Evolutionary conservation across 2,888 invertebrate genomes (phyloP), one percentile per base, ranked within the genome.

Genomic region (Limnephilus rhombicus): DNA sequence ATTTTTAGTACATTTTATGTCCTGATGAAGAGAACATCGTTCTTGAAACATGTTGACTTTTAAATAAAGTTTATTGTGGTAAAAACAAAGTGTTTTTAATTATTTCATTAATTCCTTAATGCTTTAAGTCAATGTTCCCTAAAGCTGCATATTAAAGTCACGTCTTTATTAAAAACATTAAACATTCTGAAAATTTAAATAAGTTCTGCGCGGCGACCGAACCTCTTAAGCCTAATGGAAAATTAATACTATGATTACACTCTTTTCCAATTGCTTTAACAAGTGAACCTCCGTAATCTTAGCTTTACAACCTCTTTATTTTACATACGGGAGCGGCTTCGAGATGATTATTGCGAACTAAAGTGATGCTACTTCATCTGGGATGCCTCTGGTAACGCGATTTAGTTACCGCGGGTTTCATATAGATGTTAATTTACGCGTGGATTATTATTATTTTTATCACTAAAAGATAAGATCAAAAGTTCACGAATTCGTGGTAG

Each of bases 281-380:
- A 45, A 86, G 86, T 86, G 83, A 15, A 37, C 37, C 83, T 86
- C n/a, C 86, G 49, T 41, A 86, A 89, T 80, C 68, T 80, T 18
- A 11, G 68, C 68, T 24, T 68, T 68, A 68, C 68, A 24, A 3
- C 24, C 80, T 41, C 88, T 80, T 15, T 12, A 29, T 80, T 80
- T 89, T 89, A 80, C 80, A 31, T 80, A 80, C 68, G 24, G 53
- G 34, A 89, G 68, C 18, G 24, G 68, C 68, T 68, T 9, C 0
- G 68, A 37, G 80, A 31, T 80, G 34, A 34, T 37, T 37, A 91
- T 88, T 91, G 91, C 82, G 18, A 81, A 37, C 31, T 45, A 49
- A 68, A 87, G 31, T 91, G 31, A 68, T 68, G 68, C 68, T 68
- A n/a, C 68, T n/a, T 24, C 68, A 68, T 68, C 68, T 24, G 68